These are phyloP conservation scores for Aphidius gifuensis DNA, from an alignment of 1,140 invertebrate genomes.

Conservation along the genomic window DNA sequence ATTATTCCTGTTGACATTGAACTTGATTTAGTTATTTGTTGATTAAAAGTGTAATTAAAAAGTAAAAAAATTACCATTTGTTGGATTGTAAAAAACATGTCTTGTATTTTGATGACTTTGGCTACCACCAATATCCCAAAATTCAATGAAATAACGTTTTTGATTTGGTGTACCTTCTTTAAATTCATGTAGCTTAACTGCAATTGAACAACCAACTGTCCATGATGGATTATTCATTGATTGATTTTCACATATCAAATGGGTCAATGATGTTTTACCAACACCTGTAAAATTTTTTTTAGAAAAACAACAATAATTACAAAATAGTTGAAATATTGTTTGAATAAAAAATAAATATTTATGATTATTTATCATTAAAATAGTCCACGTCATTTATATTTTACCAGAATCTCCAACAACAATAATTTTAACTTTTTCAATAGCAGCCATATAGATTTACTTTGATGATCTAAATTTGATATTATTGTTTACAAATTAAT, in stretches of 20 bases:
- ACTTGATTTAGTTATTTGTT: neutral
- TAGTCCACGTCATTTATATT: slow-evolving; percentile 19
- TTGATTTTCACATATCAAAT: slow-evolving; percentile 86
- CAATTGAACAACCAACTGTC: slow-evolving; percentile 93
- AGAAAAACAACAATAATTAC: slow-evolving; percentile 7
- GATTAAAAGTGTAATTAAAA: slow-evolving; percentile 1
- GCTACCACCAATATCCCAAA: slow-evolving; percentile 95
- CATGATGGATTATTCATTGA: slow-evolving; percentile 80
- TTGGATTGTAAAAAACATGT: slow-evolving; percentile 87
- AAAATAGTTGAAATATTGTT: neutral
- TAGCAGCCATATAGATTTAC: slow-evolving; percentile 59
- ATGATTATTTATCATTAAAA: slow-evolving; percentile 11
- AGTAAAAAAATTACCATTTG: slow-evolving; percentile 69
- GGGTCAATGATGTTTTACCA: slow-evolving; percentile 91
- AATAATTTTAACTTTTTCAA: slow-evolving; percentile 86
- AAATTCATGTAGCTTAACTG: slow-evolving; percentile 94
- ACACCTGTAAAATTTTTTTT: slow-evolving; percentile 62
- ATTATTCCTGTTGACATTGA: slow-evolving; percentile 70
- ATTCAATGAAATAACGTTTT: slow-evolving; percentile 88
- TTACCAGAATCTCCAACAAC: slow-evolving; percentile 90
- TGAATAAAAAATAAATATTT: neutral
- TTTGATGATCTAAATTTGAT: neutral
- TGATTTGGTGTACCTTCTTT: slow-evolving; percentile 91
- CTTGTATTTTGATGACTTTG: slow-evolving; percentile 87
- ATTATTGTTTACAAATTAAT: slow-evolving; percentile 4